Conservation (phyloP, 2,888 invertebrate genomes). For the Sarcophaga rosellei region DNA sequence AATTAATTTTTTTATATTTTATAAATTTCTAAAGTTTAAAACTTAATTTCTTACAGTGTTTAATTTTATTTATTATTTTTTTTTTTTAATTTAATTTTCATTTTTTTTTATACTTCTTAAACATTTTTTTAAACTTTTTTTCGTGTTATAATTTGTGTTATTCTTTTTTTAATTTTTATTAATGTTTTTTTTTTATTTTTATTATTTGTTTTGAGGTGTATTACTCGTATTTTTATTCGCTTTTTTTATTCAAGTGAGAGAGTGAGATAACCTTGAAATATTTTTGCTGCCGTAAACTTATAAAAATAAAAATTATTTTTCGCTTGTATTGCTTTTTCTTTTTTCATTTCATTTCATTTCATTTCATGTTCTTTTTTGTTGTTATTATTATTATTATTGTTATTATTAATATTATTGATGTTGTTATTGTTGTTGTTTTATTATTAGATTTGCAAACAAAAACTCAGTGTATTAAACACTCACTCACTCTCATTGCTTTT, state of each 20-base stretch:
- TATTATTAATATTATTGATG: slow-evolving; percentile 16
- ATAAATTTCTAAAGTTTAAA: neutral
- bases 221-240: slow-evolving; percentile 30
- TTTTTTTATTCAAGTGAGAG: slow-evolving; percentile 1
- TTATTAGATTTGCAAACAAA: no score
- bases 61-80: neutral
- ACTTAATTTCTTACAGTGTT: slow-evolving; percentile 45
- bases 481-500: no score
- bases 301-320: slow-evolving; percentile 51
- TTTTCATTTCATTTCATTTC: slow-evolving; percentile 37
- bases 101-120: no score
- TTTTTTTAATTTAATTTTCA: no score
- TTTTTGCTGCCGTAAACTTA: slow-evolving; percentile 63
- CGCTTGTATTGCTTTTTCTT: slow-evolving; percentile 7
- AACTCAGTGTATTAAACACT: no score
- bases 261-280: slow-evolving; percentile 66
- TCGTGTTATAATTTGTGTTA: no score
- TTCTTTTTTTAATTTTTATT: neutral
- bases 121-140: no score
- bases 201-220: slow-evolving; percentile 39
- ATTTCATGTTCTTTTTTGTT: slow-evolving; percentile 13
- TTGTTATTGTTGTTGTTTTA: no score
- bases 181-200: slow-evolving; percentile 27
- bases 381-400: slow-evolving; percentile 24
- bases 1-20: neutral